Conservation (phyloP, 2,113 vertebrate species). For the Phaethon lepturus region DNA sequence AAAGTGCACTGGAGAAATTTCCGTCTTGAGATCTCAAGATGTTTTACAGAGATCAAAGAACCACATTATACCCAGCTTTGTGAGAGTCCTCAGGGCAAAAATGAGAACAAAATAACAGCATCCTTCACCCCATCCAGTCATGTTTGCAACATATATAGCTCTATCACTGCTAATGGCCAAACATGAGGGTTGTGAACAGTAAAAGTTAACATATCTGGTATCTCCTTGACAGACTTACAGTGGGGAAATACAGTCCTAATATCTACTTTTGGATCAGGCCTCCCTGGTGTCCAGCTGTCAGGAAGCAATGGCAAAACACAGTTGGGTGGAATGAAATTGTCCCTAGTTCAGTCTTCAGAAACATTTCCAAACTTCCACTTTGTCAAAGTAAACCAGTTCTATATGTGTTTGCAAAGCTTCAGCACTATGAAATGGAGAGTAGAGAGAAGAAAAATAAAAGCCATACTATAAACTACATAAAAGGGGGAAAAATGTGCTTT, state of each 20-base stretch:
- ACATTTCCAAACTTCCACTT: not conserved
- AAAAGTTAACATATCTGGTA: not conserved
- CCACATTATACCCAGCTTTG: not conserved
- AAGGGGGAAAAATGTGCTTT: not conserved
- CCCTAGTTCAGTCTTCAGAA: not conserved
- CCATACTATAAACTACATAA: not conserved
- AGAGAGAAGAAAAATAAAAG: not conserved
- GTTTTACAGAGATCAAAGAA: not conserved
- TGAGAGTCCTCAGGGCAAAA: not conserved
- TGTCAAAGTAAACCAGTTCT: not conserved
- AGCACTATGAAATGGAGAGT: not conserved
- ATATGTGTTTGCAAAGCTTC: not conserved
- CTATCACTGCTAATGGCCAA: not conserved
- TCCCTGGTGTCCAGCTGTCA: not conserved
- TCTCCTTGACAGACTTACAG: not conserved
- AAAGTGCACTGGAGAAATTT: not conserved
- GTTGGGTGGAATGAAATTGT: not conserved
- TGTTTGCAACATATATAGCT: accelerated
- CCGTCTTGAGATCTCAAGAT: not conserved
- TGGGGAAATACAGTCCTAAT: not conserved
- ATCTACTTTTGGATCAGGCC: not conserved
- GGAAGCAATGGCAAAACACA: not conserved
- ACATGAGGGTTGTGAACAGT: not conserved
- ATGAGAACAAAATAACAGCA: not conserved
- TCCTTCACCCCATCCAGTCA: not conserved